Conservation (phyloP, 2,797 vertebrate species). For the Lithobates pipiens region DNA sequence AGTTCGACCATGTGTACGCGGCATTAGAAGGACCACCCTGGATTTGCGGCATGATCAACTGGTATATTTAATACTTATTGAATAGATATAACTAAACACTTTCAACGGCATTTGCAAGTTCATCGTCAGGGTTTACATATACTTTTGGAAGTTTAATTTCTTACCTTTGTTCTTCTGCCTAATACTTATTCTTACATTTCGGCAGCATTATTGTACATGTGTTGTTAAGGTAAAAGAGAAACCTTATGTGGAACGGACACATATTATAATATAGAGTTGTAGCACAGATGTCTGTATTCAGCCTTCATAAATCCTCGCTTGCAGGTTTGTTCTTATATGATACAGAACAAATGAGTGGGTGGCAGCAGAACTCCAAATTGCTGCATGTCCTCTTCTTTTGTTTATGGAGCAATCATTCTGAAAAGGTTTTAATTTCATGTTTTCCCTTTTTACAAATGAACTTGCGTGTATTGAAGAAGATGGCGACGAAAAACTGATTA, state of each 20-base stretch:
- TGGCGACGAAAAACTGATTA: slow-evolving; percentile 13
- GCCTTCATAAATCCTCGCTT: slow-evolving; percentile 73
- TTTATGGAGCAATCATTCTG: slow-evolving; percentile 74
- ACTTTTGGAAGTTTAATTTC: not conserved
- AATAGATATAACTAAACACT: no score
- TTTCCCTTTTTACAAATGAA: slow-evolving; percentile 53
- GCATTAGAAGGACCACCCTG: no score
- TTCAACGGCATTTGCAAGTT: no score
- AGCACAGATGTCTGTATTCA: slow-evolving; percentile 71
- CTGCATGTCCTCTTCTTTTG: slow-evolving; percentile 73
- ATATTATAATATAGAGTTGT: slow-evolving; percentile 62
- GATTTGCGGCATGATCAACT: no score
- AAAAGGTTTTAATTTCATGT: slow-evolving; percentile 68
- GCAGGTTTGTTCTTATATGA: slow-evolving; percentile 73
- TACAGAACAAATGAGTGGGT: slow-evolving; percentile 77
- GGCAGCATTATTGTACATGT: not conserved
- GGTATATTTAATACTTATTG: no score
- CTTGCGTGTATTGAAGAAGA: slow-evolving; percentile 13
- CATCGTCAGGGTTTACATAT: no score
- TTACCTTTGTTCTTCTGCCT: not conserved
- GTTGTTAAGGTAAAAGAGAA: slow-evolving; percentile 11
- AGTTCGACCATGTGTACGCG: no score
- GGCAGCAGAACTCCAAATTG: slow-evolving; percentile 77
- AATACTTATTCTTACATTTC: not conserved
- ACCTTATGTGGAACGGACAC: not conserved